These are phyloP conservation scores for Tuberolachnus salignus DNA, from an alignment of 2,888 invertebrate species.

Conservation along the genomic window DNA sequence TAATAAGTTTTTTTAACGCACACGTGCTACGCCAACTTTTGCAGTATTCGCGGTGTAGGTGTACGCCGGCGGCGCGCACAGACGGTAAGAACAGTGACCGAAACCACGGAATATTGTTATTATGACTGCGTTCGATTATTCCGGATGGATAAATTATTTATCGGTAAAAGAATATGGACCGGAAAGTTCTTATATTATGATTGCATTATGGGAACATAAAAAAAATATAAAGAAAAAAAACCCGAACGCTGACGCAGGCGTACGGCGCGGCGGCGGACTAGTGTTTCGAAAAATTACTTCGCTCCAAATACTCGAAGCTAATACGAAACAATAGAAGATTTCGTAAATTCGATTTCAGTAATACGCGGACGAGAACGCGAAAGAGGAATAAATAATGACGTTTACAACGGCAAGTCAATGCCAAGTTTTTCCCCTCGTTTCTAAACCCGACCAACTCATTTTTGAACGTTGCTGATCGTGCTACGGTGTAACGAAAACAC, in stretches of 20 bases:
- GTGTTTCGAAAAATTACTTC: neutral
- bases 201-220: neutral
- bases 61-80: no score
- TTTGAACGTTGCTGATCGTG: neutral
- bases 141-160: neutral
- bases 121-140: slow-evolving; percentile 2
- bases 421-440: neutral
- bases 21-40: no score
- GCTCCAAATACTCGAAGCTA: neutral
- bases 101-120: neutral
- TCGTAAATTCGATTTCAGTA: slow-evolving; percentile 19
- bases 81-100: no score
- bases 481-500: neutral
- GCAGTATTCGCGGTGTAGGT: no score
- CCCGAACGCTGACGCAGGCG: neutral
- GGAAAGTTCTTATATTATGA: neutral
- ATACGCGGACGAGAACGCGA: neutral
- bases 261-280: neutral
- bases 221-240: no score
- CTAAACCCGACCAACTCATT: neutral
- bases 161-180: neutral
- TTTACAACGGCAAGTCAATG: neutral
- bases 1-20: no score
- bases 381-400: slow-evolving; percentile 4
- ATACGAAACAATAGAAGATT: neutral